Base-by-base conservation (phyloP, 2,113 vertebrate genomes). In the Poecilia latipinna region DNA sequence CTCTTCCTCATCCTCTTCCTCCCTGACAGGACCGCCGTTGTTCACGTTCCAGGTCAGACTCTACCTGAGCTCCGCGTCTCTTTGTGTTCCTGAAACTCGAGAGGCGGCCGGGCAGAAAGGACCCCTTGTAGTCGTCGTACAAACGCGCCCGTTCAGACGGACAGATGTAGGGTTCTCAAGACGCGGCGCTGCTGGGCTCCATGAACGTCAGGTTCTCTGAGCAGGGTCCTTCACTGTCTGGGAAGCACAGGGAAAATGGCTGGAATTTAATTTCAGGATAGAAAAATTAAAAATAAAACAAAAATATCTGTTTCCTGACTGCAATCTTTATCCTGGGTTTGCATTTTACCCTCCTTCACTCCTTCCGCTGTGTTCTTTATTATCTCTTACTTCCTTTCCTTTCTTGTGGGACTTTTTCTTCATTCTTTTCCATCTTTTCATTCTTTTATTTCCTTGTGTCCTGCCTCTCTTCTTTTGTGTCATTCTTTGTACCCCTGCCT, bases 21-120 rank as follows among this genome's bases (percentile, higher is more conserved):
- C 51, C 15, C 64, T 28, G 68, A 89, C 88, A 89, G 72, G 75
- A 73, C 72, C 72, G 61, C 32, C 31, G 80, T 88, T 87, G 84
- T 89, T 85, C 60, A 1, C 5, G 13, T 68, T 71, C 48, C 69
- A 77, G 83, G 72, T 88, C 80, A 76, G 82, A 60, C 82, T 86
- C 68, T 61, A 79, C 80, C 84, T 90, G 82, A 88, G 82, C 79
- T 81, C 82, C 61, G 77, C 66, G 70, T 65, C 67, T 76, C 86
- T 89, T 86, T 88, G 82, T 89, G 67, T 90, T 90, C 65, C 79
- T 81, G 90, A 67, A 91, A 91, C 80, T 65, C 5, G 86, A 91
- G 82, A 68, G 11, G 44, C 70, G 17, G 24, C 78, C 31, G 48
- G 68, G 74, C 70, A 75, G 80, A 87, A 61, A 72, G 42, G 77